A percentile compares a stretch with the other conserved stretches of the same genome.
phyloP scores from a whole-genome alignment of 2,888 invertebrate species.

The Hipparchia semele region DNA sequence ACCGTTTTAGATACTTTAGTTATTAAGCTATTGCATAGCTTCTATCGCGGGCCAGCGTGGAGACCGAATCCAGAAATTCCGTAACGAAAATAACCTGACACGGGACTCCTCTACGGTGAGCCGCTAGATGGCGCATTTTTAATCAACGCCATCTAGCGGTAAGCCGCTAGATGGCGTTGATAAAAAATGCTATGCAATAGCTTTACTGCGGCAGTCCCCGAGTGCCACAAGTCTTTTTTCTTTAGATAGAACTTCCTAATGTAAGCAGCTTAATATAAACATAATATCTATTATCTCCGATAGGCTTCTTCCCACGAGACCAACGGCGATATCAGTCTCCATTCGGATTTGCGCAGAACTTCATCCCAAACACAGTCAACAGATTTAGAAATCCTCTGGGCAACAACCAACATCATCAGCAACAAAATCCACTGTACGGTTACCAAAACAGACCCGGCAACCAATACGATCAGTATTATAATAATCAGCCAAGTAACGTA shows the following conservation, averaged over 20 bases:
- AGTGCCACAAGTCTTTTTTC: too few species aligned
- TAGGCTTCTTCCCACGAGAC: constrained; percentile 60
- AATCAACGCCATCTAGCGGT: too few species aligned
- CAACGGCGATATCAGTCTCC: constrained; percentile 46
- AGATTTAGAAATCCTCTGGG: constrained; percentile 49
- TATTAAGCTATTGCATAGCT: too few species aligned
- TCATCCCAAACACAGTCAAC: constrained; percentile 44
- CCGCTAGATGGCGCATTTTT: too few species aligned
- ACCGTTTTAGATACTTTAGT: too few species aligned
- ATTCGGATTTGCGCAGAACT: constrained; percentile 42
- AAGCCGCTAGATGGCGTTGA: too few species aligned
- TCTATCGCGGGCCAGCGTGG: too few species aligned
- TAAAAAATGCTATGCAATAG: too few species aligned
- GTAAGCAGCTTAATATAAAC: background rate
- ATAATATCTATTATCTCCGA: constrained; percentile 28
- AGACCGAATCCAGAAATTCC: too few species aligned
- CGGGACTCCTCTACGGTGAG: too few species aligned
- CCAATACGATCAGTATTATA: constrained; percentile 25
- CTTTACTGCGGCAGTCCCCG: too few species aligned
- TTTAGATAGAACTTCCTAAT: background rate
- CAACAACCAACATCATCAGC: constrained; percentile 47
- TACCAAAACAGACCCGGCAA: constrained; percentile 37
- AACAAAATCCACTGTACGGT: constrained; percentile 43
- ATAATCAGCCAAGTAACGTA: constrained; percentile 40
- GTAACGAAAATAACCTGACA: too few species aligned